phyloP scores from a whole-genome alignment of 2,797 vertebrate species.

The Neomorphus geoffroyi region DNA sequence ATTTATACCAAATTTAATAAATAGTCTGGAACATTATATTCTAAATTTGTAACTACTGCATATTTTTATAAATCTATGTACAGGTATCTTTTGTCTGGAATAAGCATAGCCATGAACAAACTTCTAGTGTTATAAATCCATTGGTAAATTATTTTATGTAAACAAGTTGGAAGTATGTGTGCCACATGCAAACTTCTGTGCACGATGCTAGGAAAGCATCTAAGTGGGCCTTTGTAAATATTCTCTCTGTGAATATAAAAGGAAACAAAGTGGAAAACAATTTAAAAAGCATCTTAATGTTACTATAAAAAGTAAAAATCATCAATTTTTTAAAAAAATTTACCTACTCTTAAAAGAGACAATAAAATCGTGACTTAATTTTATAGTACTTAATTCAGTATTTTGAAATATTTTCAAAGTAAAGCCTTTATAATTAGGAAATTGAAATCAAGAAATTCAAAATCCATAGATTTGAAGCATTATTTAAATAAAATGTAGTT shows the following conservation, averaged over 20 bases:
- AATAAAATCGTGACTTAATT: neutral
- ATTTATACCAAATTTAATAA: neutral
- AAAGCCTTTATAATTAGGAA: neutral
- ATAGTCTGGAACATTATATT: neutral
- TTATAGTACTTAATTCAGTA: neutral
- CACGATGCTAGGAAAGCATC: neutral
- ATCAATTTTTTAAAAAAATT: neutral
- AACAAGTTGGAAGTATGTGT: neutral
- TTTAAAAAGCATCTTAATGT: neutral
- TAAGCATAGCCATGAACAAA: neutral
- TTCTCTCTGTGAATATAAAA: neutral
- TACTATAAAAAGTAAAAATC: neutral
- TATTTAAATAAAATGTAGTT: neutral
- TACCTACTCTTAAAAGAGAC: neutral
- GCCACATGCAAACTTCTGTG: neutral
- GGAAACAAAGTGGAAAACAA: neutral
- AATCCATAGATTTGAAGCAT: neutral
- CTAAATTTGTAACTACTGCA: neutral
- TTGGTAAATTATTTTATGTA: neutral
- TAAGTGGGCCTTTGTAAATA: neutral
- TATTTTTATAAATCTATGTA: neutral
- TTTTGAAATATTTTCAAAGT: neutral
- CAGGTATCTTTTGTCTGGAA: neutral
- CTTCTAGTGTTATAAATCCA: neutral
- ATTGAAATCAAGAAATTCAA: neutral